Evolutionary conservation across 2,797 vertebrate species (phyloP).

Genomic region (Parotocinclus haroldoi): DNA sequence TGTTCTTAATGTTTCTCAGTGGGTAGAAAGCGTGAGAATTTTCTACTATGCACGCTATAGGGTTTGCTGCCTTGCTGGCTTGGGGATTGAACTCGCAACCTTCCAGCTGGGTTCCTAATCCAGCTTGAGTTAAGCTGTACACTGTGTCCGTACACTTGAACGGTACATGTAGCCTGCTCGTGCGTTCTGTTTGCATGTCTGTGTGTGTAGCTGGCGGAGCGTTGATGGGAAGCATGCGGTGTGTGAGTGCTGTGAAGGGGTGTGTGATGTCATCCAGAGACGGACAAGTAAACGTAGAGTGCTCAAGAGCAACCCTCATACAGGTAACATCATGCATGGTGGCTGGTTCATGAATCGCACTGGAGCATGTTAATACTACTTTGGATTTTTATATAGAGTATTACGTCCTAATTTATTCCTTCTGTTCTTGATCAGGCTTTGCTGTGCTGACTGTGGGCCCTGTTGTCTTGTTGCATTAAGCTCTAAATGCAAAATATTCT

Average conservation of each 20-base stretch:
- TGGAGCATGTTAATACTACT: too few species aligned
- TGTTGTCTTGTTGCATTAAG: not conserved
- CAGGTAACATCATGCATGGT: not conserved
- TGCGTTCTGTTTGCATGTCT: not conserved
- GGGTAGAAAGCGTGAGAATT: too few species aligned
- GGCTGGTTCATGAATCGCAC: too few species aligned
- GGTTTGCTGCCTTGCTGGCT: too few species aligned
- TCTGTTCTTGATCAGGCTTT: not conserved
- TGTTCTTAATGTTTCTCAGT: too few species aligned
- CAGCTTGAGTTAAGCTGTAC: too few species aligned
- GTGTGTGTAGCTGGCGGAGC: slow-evolving; percentile 32
- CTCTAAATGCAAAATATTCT: not conserved
- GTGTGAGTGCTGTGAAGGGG: slow-evolving; percentile 22
- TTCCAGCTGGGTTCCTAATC: too few species aligned
- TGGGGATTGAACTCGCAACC: too few species aligned
- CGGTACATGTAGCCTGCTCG: too few species aligned
- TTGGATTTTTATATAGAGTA: not conserved
- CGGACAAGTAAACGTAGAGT: not conserved
- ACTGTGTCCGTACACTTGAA: too few species aligned
- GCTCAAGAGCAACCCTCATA: too few species aligned
- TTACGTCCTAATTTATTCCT: not conserved
- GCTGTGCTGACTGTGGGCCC: not conserved
- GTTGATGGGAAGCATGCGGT: slow-evolving; percentile 20
- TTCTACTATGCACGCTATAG: too few species aligned
- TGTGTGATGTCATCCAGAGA: not conserved